Evolutionary conservation across 2,888 invertebrate genomes (phyloP), one percentile per base, ranked within the genome.

Genomic region (Strigamia transsilvanica): DNA sequence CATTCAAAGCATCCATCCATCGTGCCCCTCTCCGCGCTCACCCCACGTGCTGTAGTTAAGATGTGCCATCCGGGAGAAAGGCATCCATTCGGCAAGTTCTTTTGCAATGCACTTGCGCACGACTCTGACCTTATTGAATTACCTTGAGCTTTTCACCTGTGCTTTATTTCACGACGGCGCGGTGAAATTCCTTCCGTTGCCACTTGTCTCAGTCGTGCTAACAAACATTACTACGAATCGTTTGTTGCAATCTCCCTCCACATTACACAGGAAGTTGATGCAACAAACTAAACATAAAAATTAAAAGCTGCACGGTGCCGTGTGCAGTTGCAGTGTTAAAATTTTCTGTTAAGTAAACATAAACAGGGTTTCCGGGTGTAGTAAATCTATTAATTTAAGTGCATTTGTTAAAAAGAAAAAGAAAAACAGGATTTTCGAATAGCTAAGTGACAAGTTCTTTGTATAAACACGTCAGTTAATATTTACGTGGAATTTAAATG

Each of bases 71-170:
- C 32, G 73, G 73, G 73, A 73, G 73, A 32, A 73, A 32, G 32
- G 73, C 73, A 32, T 27, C 73, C 32, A 73, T 73, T 73, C 73
- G 27, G 27, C 27, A 32, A 73, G 27, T 73, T 73, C 73, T 73
- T 73, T 73, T 73, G 73, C 73, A 73, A 73, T 73, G 73, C 73
- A 73, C 73, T 73, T 73, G 73, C 73, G 73, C 73, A 73, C 73
- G 73, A 73, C 15, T 73, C 73, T 73, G 73, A 73, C 73, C 73
- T 73, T 73, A 73, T 73, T 73, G 73, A 73, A 73, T 73, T 73
- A 73, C 73, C 73, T 73, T 73, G 73, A 73, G 73, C 73, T 27
- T 32, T 73, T 32, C 73, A 73, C 32, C 73, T 73, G 27, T 73
- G 32, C 73, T 32, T 32, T 73, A 73, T 73, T 73, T 73, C 73